phyloP scores from a whole-genome alignment of 37 sponge, comb jelly and placozoan species.

The Hormiphora californensis region DNA sequence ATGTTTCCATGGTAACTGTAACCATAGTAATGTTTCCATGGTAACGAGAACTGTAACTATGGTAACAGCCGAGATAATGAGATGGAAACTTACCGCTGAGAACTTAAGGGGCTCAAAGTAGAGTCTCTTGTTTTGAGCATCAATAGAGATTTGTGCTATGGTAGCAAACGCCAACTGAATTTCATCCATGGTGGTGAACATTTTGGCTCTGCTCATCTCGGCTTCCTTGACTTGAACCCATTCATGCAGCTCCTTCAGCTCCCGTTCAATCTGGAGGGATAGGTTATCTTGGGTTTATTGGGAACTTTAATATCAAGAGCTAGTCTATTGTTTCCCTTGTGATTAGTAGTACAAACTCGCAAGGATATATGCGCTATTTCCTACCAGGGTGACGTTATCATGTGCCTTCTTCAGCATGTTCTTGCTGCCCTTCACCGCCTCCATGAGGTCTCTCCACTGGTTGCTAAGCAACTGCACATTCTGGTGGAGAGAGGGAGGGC shows the following conservation, averaged over 20 bases:
- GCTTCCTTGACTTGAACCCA: conserved; percentile 1
- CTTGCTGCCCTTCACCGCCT: background rate
- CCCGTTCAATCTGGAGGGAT: background rate
- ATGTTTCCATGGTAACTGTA: no score
- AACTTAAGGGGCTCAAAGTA: background rate
- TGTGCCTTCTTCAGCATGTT: conserved; percentile 1
- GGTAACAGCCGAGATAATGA: no score
- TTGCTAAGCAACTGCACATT: background rate
- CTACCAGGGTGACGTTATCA: background rate
- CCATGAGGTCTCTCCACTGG: background rate
- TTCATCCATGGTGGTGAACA: background rate
- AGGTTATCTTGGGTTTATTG: background rate
- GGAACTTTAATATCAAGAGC: background rate
- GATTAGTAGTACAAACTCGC: no score
- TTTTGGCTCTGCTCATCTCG: background rate
- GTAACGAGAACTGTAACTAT: no score
- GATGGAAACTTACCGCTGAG: background rate
- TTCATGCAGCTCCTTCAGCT: background rate
- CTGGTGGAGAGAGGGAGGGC: background rate
- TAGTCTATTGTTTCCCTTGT: background rate
- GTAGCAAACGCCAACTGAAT: background rate
- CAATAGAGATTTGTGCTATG: background rate
- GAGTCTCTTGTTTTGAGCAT: conserved; percentile 23
- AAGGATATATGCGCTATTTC: background rate
- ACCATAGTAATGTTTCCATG: no score